Conservation (phyloP, 1,140 invertebrate genomes). For the Drosophila athabasca region DNA sequence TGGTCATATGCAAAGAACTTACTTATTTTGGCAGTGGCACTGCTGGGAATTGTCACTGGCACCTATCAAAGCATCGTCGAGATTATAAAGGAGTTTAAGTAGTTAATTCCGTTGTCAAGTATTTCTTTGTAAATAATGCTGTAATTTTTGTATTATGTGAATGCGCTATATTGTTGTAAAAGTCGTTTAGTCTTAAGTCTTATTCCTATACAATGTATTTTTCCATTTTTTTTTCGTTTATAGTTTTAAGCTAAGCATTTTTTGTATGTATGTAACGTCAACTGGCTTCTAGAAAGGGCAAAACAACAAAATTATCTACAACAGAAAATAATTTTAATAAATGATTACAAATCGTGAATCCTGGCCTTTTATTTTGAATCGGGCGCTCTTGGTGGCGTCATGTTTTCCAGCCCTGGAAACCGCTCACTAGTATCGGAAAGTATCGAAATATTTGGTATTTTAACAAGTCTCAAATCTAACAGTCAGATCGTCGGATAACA, state of each 20-base stretch:
- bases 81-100: conserved; percentile 85
- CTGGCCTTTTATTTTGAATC: conserved; percentile 3
- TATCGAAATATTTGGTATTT: too few species aligned
- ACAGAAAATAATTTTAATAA: conserved; percentile 58
- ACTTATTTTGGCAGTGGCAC: conserved; percentile 88
- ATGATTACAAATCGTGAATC: conserved; percentile 45
- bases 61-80: conserved; percentile 89
- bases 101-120: conserved; percentile 34
- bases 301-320: conserved; percentile 28
- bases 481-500: neutral
- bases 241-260: conserved; percentile 62
- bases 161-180: conserved; percentile 41
- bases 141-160: conserved; percentile 43
- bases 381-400: neutral
- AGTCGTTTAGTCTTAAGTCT: conserved; percentile 50
- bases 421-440: too few species aligned
- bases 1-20: conserved; percentile 86
- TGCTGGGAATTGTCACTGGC: conserved; percentile 89
- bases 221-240: conserved; percentile 42
- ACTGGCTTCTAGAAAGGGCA: conserved; percentile 17
- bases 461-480: conserved; percentile 4
- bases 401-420: neutral
- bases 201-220: conserved; percentile 34
- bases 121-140: conserved; percentile 50
- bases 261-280: conserved; percentile 38